These are phyloP conservation scores for Telmatherina bonti DNA, from an alignment of 2,797 vertebrate species.

Conservation along the genomic window DNA sequence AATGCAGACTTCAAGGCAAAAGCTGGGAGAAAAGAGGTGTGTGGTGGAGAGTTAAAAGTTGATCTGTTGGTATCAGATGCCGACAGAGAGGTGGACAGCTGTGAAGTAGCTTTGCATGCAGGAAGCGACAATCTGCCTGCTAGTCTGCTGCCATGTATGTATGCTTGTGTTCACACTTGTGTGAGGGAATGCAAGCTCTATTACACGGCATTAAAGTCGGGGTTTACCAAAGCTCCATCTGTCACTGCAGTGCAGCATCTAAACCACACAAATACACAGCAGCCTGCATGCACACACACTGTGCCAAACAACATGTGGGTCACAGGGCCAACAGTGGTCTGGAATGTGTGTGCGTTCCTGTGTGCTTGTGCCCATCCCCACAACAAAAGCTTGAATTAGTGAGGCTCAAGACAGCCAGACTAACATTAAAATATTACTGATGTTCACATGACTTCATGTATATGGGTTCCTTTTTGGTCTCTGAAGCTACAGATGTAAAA, in stretches of 20 bases:
- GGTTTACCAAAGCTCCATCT: conserved; percentile 75
- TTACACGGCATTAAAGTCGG: conserved; percentile 68
- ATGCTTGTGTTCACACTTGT: conserved; percentile 11
- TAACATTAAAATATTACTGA: conserved; percentile 33
- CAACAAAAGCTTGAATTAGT: conserved; percentile 30
- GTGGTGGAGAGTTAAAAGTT: conserved; percentile 19
- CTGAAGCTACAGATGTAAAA: background rate
- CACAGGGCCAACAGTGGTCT: conserved; percentile 51
- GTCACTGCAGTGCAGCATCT: conserved; percentile 47
- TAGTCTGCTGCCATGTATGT: conserved; percentile 35
- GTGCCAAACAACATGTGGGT: conserved; percentile 69
- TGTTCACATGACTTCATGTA: conserved; percentile 17
- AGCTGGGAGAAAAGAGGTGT: background rate
- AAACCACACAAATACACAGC: conserved; percentile 27
- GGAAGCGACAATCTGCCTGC: conserved; percentile 30
- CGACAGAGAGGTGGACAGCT: conserved; percentile 44
- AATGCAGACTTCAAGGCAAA: conserved; percentile 56
- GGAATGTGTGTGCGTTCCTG: conserved; percentile 35
- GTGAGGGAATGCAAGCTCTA: conserved; percentile 62
- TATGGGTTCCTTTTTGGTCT: conserved; percentile 5
- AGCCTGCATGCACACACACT: conserved; percentile 39
- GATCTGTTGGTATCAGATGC: conserved; percentile 34
- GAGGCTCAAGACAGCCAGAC: conserved; percentile 31
- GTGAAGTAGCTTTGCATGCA: conserved; percentile 19
- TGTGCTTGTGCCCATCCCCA: conserved; percentile 32